These are phyloP conservation scores for Sandelia bainsii DNA, from an alignment of 2,797 vertebrate genomes.

Conservation along the genomic window DNA sequence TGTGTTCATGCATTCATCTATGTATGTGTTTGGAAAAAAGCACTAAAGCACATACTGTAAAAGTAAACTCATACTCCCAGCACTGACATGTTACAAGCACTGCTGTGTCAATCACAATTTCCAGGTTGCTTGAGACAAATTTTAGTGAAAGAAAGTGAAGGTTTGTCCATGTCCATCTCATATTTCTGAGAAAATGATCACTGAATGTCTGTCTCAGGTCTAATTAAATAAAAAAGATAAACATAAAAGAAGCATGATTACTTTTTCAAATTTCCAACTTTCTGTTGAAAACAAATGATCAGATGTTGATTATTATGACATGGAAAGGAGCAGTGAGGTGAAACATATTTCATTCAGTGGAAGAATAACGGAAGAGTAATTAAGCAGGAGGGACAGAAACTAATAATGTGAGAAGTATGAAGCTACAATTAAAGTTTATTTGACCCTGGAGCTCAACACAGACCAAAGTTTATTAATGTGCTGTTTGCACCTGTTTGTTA, in stretches of 20 bases:
- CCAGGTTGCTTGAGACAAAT: constrained; percentile 6
- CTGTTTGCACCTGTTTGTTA: neutral
- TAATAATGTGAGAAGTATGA: neutral
- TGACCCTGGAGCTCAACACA: neutral
- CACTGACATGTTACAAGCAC: constrained; percentile 49
- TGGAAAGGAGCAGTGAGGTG: neutral
- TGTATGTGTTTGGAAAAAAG: neutral
- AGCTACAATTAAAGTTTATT: neutral
- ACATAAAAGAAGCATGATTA: constrained; percentile 58
- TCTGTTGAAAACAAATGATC: neutral
- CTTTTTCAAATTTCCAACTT: neutral
- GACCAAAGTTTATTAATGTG: neutral
- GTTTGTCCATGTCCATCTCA: constrained; percentile 76
- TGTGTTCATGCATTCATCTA: too few species aligned
- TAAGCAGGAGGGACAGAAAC: neutral
- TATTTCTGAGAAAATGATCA: constrained; percentile 82
- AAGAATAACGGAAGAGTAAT: neutral
- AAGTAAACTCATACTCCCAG: constrained; percentile 37
- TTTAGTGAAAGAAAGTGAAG: constrained; percentile 26
- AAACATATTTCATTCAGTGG: neutral
- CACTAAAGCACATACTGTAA: neutral
- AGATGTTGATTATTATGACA: constrained; percentile 45
- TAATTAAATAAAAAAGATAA: constrained; percentile 54
- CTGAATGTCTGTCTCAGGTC: constrained; percentile 84
- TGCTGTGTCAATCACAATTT: constrained; percentile 75